phyloP scores from a whole-genome alignment of 2,797 vertebrate species.

The Sebastes flavidus region DNA sequence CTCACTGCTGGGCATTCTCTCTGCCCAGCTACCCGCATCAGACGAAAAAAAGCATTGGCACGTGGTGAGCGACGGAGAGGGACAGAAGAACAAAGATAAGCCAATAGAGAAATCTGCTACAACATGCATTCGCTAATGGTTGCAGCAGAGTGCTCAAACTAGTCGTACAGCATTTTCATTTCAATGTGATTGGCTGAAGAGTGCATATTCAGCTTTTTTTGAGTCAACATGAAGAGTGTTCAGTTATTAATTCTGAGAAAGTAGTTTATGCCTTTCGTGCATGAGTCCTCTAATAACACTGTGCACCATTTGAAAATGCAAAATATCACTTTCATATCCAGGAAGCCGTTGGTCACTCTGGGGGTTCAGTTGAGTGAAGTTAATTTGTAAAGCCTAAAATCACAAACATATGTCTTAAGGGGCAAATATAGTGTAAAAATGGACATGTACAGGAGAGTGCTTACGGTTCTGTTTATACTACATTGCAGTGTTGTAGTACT shows the following conservation, averaged over 20 bases:
- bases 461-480: background rate
- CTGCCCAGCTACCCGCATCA: conserved; percentile 57
- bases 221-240: background rate
- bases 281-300: background rate
- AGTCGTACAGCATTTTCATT: background rate
- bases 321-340: background rate
- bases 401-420: background rate
- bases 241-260: conserved; percentile 7
- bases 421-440: too few species aligned
- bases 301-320: background rate
- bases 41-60: conserved; percentile 38
- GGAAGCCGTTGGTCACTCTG: background rate
- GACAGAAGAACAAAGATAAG: conserved; percentile 41
- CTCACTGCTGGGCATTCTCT: conserved; percentile 44
- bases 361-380: background rate
- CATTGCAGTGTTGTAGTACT: too few species aligned
- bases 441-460: background rate
- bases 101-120: conserved; percentile 18
- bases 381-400: background rate
- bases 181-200: background rate
- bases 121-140: conserved; percentile 1
- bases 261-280: background rate
- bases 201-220: background rate
- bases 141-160: conserved; percentile 1
- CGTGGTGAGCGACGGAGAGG: conserved; percentile 27